Evolutionary conservation across 2,797 vertebrate genomes (phyloP), one percentile per base, ranked within the genome.

Genomic region (Xenopus petersii): DNA sequence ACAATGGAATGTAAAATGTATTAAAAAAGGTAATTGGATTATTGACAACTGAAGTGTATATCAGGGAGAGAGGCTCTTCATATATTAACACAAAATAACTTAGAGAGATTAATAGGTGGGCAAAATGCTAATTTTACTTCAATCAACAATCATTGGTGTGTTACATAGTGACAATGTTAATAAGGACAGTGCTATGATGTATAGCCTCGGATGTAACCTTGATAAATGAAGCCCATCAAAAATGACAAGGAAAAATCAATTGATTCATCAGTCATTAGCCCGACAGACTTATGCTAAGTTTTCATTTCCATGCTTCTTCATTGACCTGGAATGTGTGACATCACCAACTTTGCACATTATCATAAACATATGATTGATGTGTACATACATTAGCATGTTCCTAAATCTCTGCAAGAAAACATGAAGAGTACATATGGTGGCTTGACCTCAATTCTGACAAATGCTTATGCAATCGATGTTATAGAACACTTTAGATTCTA

Each of bases 191-290:
- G 2, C 12, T 56, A 56, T 56, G 54, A 56, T 56, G 54, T 7
- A 56, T 56, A 16, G 54, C 54, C 58, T 48, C 16, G 26, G 30
- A 67, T 12, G 12, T 66, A 72, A 62, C 48, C 21, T 67, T 77
- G 69, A 77, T 67, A 47, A 62, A 77, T 77, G 58, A 68, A 54
- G 30, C 17, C 64, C 13, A 58, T 79, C 60, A 77, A 51, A 64
- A 47, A 59, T 70, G 61, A 49, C 46, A 70, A 16, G 54, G 16
- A 48, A 58, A 56, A 62, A 74, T 51, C 66, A 70, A 73, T 70
- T 16, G 60, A 79, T 79, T 73, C 67, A 69, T 68, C 60, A 68
- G 47, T 77, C 61, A 64, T 73, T 60, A 65, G 42, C 42, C 12
- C 33, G 10, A 64, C 59, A 68, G 24, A 15, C 60, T 30, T 5